Base-by-base conservation (phyloP, 2,888 invertebrate genomes). In the Ceramica pisi region DNA sequence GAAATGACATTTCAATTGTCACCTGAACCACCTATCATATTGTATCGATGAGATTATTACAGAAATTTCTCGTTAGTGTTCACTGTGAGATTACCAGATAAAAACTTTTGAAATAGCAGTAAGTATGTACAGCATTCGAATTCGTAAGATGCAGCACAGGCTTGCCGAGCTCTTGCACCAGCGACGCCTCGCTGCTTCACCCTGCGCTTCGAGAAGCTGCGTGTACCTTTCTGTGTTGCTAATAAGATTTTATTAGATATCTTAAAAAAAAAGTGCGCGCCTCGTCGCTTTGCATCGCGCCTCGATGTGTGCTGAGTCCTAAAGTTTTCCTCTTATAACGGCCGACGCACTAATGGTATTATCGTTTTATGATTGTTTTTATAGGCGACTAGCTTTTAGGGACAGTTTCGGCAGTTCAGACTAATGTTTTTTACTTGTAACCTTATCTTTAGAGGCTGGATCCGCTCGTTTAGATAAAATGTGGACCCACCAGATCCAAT, bases 341-440 rank as follows among this genome's bases (percentile, higher is more conserved):
- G 67, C 66, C 65, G 23, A 72, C 73, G 59, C 63, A 67, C 78
- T 81, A 80, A 80, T 81, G 50, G 67, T 63, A 77, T 63, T 72
- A 62, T 73, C 65, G 78, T 77, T 81, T 80, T 81, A 80, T 78
- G 65, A 75, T 78, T 78, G 66, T 75, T 82, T 77, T 83, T 75
- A 71, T 74, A 71, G 57, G 31, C 71, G 21, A 69, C 70, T 72
- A 75, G 63, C 60, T 56, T 56, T 84, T 72, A 71, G 67, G 62
- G 44, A 68, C 50, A 67, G 63, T 66, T 78, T 67, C 26, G 38
- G 57, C 44, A 63, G 53, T 67, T 79, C 41, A 53, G 48, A 53
- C 75, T 67, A 75, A 66, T 66, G 65, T 78, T 60, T 63, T 74
- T 59, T 79, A 59, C 59, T 55, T 69, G 19, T 62, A 59, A 67